phyloP scores from a whole-genome alignment of 2,797 vertebrate genomes.

The Chloroceryle amazona region DNA sequence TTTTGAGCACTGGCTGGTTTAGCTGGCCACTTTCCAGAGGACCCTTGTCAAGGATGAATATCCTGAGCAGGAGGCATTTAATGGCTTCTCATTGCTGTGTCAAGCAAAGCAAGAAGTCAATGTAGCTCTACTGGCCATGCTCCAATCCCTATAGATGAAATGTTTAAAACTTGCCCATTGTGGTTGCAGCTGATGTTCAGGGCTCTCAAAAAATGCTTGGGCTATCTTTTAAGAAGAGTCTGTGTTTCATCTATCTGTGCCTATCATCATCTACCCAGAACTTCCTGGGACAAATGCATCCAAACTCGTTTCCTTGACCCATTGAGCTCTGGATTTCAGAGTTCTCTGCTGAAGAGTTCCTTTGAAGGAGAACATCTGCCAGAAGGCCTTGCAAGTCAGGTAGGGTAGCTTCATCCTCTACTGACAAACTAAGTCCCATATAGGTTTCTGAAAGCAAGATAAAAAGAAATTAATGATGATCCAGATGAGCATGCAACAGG shows the following conservation, averaged over 20 bases:
- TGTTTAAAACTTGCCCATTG: neutral
- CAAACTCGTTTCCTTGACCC: neutral
- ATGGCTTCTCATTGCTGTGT: neutral
- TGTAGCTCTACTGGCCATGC: neutral
- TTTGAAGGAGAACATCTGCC: neutral
- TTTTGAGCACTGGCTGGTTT: constrained; percentile 18
- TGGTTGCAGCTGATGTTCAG: neutral
- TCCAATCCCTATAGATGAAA: neutral
- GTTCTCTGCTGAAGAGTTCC: neutral
- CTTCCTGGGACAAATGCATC: neutral
- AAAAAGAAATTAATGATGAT: neutral
- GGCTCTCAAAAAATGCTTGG: neutral
- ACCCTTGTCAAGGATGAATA: neutral
- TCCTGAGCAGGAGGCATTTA: constrained; percentile 21
- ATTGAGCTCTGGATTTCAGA: neutral
- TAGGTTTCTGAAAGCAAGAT: neutral
- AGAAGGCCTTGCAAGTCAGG: neutral
- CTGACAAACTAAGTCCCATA: neutral
- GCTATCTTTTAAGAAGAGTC: neutral
- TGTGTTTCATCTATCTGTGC: neutral
- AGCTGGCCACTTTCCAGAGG: constrained; percentile 20
- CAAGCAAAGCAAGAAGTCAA: constrained; percentile 12
- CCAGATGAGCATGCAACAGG: neutral
- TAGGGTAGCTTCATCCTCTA: neutral
- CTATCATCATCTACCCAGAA: neutral